Evolutionary conservation across 2,113 vertebrate species (phyloP), one percentile per base, ranked within the genome.

Genomic region (Eolophus roseicapilla): DNA sequence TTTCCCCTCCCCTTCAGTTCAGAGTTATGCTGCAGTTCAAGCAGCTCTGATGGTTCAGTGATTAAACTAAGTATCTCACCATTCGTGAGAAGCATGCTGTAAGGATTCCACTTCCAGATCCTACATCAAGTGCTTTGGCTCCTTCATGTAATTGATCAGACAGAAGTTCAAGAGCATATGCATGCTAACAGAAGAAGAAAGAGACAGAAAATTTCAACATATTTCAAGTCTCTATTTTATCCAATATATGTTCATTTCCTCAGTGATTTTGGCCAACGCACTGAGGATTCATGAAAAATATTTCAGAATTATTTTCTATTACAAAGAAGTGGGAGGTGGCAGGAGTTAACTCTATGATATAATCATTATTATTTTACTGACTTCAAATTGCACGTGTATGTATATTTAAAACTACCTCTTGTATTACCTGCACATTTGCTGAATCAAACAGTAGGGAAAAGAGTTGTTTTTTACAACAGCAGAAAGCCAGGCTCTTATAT

Each of bases 81-180:
- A 99, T 99, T 96, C 99, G 98, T 31, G 99, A 98, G 92, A 99
- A 99, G 96, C 99, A 99, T 9, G 97, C 99, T 7, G 99, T 99
- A 90, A 99, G 99, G 96, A 99, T 99, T 82, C 99, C 99, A 92
- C 99, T 99, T 97, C 99, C 99, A 59, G 99, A 99, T 91, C 99
- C 99, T 44, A 99, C 99, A 92, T 99, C 99, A 78, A 99, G 98
- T 85, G 99, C 99, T 97, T 99, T 99, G 82, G 99, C 99, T 94
- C 99, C 99, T 78, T 99, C 99, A 39, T 99, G 98, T 94, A 99
- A 97, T 47, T 99, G 99, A 88, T 99, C 99, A 37, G 98, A 99
- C 14, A 99, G 98, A 59, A 99, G 98, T 98, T 99, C 99, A 98
- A 99, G 97, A 79, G 99, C 99, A 68, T 99, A 99, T 8, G 99